Evolutionary conservation across 2,113 vertebrate species (phyloP), one percentile per base, ranked within the genome.

Genomic region (Xenopus laevis): DNA sequence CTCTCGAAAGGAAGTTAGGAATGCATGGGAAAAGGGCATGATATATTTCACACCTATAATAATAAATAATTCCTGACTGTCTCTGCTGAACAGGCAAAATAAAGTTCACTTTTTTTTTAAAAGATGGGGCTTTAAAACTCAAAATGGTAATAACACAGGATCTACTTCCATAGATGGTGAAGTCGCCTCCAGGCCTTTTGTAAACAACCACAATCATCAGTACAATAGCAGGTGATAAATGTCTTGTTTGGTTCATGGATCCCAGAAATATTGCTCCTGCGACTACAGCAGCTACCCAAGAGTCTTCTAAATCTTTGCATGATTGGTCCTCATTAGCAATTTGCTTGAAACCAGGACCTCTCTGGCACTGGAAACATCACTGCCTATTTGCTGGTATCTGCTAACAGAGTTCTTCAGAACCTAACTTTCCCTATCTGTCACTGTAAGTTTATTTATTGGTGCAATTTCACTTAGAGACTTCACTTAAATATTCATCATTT

Each of bases 401-500:
- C 75, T 82, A 72, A 78, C 52, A 79, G 72, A 84, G 83, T 57
- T 59, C 57, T 78, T 82, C 72, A 79, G 79, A 79, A 70, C 68
- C 79, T 16, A 0, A 57, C 74, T 12, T 55, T 0, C 17, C 62
- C 71, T 45, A 46, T 30, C 55, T 78, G 10, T 71, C 58, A 68
- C 80, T 80, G 81, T 66, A 74, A 81, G 81, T 86, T 88, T 88
- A 89, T 91, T 87, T 90, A 86, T 86, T 85, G 68, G 65, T 74
- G 83, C 84, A 83, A 79, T 84, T 90, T 87, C 83, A 83, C 73
- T 78, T 80, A 85, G 83, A 88, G 77, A 59, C 79, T 83, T 81
- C 53, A 57, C 81, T 87, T 88, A 85, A 87, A 88, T 86, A 86
- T 87, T 85, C 87, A 81, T 89, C 88, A 86, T 84, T 86, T 86